Conservation (phyloP, 2,888 invertebrate genomes). For the Acanthoscelides obtectus region DNA sequence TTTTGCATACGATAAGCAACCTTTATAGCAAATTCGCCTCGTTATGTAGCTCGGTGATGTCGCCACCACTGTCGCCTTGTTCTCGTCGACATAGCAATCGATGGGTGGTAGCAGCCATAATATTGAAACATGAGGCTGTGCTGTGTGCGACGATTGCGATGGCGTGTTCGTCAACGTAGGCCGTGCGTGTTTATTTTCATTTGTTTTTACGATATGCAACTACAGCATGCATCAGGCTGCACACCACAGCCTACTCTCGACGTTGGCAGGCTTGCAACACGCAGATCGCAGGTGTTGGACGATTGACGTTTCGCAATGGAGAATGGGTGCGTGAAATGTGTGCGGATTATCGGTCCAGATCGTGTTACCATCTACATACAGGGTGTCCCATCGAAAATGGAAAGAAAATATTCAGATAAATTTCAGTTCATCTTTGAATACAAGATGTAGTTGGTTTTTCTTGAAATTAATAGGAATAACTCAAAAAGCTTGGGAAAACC, state of each 20-base stretch:
- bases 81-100: not conserved
- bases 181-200: not conserved
- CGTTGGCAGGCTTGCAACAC: not conserved
- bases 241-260: not conserved
- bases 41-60: too few relatives aligned
- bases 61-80: not conserved
- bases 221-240: not conserved
- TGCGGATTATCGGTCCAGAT: not conserved
- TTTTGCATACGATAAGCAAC: too few relatives aligned
- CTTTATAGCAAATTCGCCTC: too few relatives aligned
- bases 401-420: too few relatives aligned
- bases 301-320: not conserved
- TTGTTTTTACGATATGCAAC: not conserved
- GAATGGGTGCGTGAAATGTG: not conserved
- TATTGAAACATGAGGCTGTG: not conserved
- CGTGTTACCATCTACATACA: not conserved
- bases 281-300: not conserved
- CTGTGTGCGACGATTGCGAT: not conserved
- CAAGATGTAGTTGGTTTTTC: too few relatives aligned
- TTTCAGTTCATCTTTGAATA: too few relatives aligned
- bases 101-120: not conserved
- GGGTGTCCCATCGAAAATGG: not conserved
- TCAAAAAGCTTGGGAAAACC: too few relatives aligned
- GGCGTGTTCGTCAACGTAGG: not conserved
- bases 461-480: too few relatives aligned